phyloP scores from a whole-genome alignment of 2,113 vertebrate species.

The Aptenodytes forsteri region DNA sequence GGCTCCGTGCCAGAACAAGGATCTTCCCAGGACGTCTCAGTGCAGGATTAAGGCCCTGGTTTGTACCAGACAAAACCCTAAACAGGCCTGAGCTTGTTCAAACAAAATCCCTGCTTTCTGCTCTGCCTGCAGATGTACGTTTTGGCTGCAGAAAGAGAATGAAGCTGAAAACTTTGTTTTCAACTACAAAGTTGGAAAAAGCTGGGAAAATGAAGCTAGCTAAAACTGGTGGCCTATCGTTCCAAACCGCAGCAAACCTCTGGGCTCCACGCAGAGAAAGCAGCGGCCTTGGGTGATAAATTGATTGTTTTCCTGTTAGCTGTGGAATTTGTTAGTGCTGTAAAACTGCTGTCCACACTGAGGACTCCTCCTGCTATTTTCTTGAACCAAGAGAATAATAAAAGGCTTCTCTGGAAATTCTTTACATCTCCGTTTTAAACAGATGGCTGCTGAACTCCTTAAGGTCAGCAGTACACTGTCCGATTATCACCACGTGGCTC shows the following conservation, averaged over 20 bases:
- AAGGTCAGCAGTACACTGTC: not conserved
- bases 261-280: not conserved
- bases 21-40: not conserved
- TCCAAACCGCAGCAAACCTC: not conserved
- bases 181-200: not conserved
- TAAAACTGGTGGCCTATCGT: not conserved
- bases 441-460: not conserved
- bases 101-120: not conserved
- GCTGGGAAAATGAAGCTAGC: not conserved
- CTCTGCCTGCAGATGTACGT: not conserved
- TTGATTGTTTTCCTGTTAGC: constrained; percentile 14
- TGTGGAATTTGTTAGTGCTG: constrained; percentile 15
- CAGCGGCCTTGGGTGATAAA: not conserved
- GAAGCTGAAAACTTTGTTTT: not conserved
- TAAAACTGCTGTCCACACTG: constrained; percentile 1
- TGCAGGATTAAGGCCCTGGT: not conserved
- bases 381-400: not conserved
- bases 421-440: not conserved
- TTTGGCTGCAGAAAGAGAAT: not conserved
- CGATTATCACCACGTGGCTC: not conserved
- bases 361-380: not conserved
- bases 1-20: not conserved
- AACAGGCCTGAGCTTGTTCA: not conserved
- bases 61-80: not conserved
- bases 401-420: not conserved